Percentiles rank a stretch among this genome's conserved stretches.
phyloP scores from a whole-genome alignment of 2,113 vertebrate genomes.

The Solea senegalensis region DNA sequence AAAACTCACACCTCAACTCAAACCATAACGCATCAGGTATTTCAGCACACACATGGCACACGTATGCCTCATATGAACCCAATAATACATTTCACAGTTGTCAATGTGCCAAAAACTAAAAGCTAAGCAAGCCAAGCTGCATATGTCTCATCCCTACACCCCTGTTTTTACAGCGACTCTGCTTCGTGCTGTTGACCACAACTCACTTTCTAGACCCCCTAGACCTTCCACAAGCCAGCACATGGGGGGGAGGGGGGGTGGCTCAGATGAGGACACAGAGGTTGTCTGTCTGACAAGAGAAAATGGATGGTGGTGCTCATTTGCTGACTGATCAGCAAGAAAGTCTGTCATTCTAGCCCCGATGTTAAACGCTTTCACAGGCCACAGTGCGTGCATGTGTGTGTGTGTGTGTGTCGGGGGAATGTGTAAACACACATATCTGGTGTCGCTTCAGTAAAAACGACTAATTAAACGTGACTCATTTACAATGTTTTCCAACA shows the following conservation, averaged over 20 bases:
- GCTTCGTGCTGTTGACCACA: constrained; percentile 34
- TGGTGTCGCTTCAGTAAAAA: constrained; percentile 34
- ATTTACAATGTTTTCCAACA: constrained; percentile 21
- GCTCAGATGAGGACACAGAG: constrained; percentile 35
- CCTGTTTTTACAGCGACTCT: not conserved
- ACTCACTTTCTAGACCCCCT: not conserved
- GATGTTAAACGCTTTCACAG: constrained; percentile 73
- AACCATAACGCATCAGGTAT: constrained; percentile 49
- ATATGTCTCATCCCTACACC: not conserved
- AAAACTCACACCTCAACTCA: constrained; percentile 14
- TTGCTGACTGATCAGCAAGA: constrained; percentile 69
- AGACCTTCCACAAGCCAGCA: not conserved
- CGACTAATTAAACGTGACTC: constrained; percentile 42
- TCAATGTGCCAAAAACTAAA: constrained; percentile 38
- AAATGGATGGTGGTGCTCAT: constrained; percentile 73
- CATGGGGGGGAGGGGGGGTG: constrained; percentile 2
- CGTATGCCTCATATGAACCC: constrained; percentile 49
- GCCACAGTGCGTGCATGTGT: not conserved
- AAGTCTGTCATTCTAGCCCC: constrained; percentile 62
- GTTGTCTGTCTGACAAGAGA: constrained; percentile 71
- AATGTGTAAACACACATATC: constrained; percentile 45
- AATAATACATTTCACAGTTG: constrained; percentile 54
- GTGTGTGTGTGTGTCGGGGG: not conserved
- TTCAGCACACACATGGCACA: constrained; percentile 49
- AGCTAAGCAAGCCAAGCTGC: constrained; percentile 1